Evolutionary conservation across 2,888 invertebrate species (phyloP).

Genomic region (Coecobrya sp.): DNA sequence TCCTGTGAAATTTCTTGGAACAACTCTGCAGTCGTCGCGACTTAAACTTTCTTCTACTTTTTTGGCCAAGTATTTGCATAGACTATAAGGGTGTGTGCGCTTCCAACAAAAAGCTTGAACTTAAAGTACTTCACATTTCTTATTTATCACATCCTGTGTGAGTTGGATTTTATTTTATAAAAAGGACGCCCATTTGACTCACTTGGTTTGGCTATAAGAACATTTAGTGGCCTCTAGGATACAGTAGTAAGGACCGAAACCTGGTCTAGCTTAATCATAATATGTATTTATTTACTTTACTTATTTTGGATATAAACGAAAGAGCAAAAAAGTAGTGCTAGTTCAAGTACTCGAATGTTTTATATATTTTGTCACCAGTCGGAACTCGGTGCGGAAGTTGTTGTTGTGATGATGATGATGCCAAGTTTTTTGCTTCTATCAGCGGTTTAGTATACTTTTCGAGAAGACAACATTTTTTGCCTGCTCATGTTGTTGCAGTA

Average conservation of each 20-base stretch:
- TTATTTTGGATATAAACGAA: too few relatives aligned
- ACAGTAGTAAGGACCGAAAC: background rate
- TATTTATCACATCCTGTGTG: conserved; percentile 58
- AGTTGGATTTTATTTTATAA: conserved; percentile 6
- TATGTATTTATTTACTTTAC: too few relatives aligned
- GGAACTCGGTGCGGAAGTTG: conserved; percentile 75
- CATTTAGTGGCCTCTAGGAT: background rate
- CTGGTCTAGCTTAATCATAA: too few relatives aligned
- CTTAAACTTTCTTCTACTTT: background rate
- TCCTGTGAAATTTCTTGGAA: conserved; percentile 59
- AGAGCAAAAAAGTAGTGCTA: background rate
- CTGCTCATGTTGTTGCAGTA: conserved; percentile 20
- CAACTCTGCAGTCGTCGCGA: conserved; percentile 17
- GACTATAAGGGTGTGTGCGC: background rate
- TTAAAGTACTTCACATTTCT: conserved; percentile 25
- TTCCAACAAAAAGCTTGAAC: background rate
- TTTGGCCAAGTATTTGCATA: conserved; percentile 45
- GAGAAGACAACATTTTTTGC: background rate
- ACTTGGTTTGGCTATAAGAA: background rate
- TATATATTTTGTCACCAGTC: conserved; percentile 57
- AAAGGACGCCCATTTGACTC: conserved; percentile 42
- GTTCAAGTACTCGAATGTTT: conserved; percentile 44
- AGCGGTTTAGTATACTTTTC: background rate
- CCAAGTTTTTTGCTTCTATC: conserved; percentile 5
- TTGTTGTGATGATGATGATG: conserved; percentile 19